A percentile compares a stretch with the other conserved stretches of the same genome.
These are phyloP conservation scores for Sebastolobus alascanus DNA, from an alignment of 2,797 vertebrate genomes.

Conservation along the genomic window DNA sequence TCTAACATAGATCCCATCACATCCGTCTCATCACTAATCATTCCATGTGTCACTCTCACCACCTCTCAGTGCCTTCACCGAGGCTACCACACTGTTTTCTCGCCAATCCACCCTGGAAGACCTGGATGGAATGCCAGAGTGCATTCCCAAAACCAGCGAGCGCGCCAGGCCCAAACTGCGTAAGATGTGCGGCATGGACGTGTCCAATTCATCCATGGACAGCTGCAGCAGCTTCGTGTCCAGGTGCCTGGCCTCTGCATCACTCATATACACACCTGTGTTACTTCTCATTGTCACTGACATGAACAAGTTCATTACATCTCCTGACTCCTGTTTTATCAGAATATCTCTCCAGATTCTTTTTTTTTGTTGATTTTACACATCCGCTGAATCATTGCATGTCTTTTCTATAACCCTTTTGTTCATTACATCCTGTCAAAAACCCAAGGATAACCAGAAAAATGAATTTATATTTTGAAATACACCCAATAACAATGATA, in stretches of 20 bases:
- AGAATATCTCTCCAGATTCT: background rate
- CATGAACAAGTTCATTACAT: slow-evolving; percentile 1
- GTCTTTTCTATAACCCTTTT: background rate
- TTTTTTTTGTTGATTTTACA: slow-evolving; percentile 18
- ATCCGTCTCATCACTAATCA: slow-evolving; percentile 40
- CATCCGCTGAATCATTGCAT: slow-evolving; percentile 9
- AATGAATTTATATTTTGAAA: background rate
- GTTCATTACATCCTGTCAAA: background rate
- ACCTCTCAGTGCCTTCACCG: slow-evolving; percentile 94
- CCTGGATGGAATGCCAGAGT: slow-evolving; percentile 93
- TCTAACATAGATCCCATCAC: slow-evolving; percentile 43
- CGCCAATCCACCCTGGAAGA: slow-evolving; percentile 99
- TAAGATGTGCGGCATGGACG: slow-evolving; percentile 95
- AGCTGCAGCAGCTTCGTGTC: slow-evolving; percentile 97
- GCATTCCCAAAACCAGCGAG: slow-evolving; percentile 98
- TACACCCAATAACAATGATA: background rate
- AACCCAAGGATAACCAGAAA: too few relatives aligned
- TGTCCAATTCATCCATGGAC: slow-evolving; percentile 94
- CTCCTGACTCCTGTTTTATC: slow-evolving; percentile 12
- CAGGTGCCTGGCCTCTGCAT: slow-evolving; percentile 89
- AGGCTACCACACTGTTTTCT: slow-evolving; percentile 97
- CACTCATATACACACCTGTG: slow-evolving; percentile 24
- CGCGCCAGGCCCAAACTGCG: slow-evolving; percentile 95
- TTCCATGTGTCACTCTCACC: slow-evolving; percentile 66
- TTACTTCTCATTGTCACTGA: slow-evolving; percentile 6